Percentiles rank a stretch among this genome's conserved stretches.
These are phyloP conservation scores for Lithophane ornitopus DNA, from an alignment of 2,888 invertebrate species.

Conservation along the genomic window DNA sequence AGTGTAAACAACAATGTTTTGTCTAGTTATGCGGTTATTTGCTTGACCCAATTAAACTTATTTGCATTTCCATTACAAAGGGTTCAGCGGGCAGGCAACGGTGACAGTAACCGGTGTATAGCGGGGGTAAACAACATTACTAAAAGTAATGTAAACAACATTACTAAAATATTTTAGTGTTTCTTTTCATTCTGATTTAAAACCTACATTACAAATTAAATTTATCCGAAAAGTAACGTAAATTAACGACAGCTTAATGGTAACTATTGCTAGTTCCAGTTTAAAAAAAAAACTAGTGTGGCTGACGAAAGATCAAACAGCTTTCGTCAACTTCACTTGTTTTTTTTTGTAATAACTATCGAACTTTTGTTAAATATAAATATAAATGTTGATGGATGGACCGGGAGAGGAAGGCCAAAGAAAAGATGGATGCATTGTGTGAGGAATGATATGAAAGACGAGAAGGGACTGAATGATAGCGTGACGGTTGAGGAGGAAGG, in stretches of 20 bases:
- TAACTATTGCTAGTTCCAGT: too few species aligned
- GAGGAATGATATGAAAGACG: too few species aligned
- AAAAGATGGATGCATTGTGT: neutral
- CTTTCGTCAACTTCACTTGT: too few species aligned
- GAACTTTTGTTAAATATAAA: too few species aligned
- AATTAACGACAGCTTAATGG: neutral
- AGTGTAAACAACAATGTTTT: conserved; percentile 31
- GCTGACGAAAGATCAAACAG: too few species aligned
- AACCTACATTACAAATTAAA: neutral
- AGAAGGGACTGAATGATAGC: too few species aligned
- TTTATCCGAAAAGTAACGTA: neutral
- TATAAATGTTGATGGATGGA: neutral
- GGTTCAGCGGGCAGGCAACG: conserved; percentile 42
- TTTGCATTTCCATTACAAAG: conserved; percentile 70
- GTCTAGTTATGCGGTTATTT: conserved; percentile 59
- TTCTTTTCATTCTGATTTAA: neutral
- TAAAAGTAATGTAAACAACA: too few species aligned
- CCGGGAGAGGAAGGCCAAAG: neutral
- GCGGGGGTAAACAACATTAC: too few species aligned
- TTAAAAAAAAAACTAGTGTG: too few species aligned
- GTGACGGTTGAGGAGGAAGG: neutral
- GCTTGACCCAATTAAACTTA: conserved; percentile 70
- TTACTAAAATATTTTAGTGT: conserved; percentile 2
- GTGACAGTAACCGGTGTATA: conserved; percentile 2
- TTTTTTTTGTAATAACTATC: too few species aligned